Evolutionary conservation across 2,888 invertebrate genomes (phyloP).

Genomic region (Cabera pusaria): DNA sequence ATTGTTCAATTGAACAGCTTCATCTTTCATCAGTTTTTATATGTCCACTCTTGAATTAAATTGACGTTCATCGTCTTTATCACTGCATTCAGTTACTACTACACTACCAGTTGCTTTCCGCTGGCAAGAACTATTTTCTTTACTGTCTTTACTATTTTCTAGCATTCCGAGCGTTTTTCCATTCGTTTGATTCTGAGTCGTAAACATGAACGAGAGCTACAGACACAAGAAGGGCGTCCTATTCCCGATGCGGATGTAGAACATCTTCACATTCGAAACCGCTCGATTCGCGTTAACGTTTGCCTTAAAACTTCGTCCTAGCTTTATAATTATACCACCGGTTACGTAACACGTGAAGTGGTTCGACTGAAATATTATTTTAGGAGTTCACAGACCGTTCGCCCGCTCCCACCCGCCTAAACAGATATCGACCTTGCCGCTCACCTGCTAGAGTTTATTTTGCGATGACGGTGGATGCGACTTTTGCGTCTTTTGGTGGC

Average conservation of each 20-base stretch:
- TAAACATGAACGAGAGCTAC: too few relatives aligned
- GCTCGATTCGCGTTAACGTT: conserved; percentile 50
- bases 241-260: conserved; percentile 23
- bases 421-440: conserved; percentile 52
- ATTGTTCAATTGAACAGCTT: too few relatives aligned
- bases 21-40: too few relatives aligned
- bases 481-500: conserved; percentile 53
- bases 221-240: conserved; percentile 4
- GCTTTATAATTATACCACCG: conserved; percentile 74
- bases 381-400: conserved; percentile 77
- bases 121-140: too few relatives aligned
- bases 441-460: conserved; percentile 56
- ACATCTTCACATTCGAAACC: conserved; percentile 26
- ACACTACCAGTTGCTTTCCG: too few relatives aligned
- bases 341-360: conserved; percentile 78
- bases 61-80: too few relatives aligned
- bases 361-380: conserved; percentile 79
- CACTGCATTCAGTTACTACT: too few relatives aligned
- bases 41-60: too few relatives aligned
- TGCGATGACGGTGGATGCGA: conserved; percentile 39
- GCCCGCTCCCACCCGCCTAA: conserved; percentile 36
- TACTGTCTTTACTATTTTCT: too few relatives aligned
- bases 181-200: too few relatives aligned
- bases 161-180: too few relatives aligned
- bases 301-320: conserved; percentile 64